A percentile compares a stretch with the other conserved stretches of the same genome.
Evolutionary conservation across 35 echinoderm and acorn worm genomes (phyloP).

Genomic region (Apostichopus parvimensis): DNA sequence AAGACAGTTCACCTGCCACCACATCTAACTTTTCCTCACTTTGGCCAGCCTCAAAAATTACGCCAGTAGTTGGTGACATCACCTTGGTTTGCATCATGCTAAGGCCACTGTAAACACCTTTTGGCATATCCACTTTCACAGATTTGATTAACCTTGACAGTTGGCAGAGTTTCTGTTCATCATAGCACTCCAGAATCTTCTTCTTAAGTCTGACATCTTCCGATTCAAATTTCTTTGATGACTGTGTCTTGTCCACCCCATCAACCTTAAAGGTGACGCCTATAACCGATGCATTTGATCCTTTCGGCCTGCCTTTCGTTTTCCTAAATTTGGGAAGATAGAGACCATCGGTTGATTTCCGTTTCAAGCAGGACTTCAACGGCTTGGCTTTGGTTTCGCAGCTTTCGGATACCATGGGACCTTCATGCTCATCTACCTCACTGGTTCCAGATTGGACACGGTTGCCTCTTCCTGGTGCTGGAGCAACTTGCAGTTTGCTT

Average conservation of each 20-base stretch:
- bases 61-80: neutral
- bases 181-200: neutral
- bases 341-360: neutral
- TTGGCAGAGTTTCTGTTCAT: neutral
- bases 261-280: neutral
- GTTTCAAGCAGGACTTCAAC: neutral
- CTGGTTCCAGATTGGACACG: neutral
- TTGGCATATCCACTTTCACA: neutral
- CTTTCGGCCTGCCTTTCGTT: neutral
- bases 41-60: neutral
- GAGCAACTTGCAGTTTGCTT: neutral
- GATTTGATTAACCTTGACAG: neutral
- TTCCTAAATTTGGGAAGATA: slow-evolving; percentile 11
- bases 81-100: neutral
- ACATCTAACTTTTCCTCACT: neutral
- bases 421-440: neutral
- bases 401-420: neutral
- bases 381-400: neutral
- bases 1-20: neutral
- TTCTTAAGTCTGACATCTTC: neutral
- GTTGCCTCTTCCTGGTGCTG: neutral
- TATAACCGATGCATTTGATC: neutral
- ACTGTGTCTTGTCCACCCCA: neutral
- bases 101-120: neutral
- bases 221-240: neutral